A percentile compares a stretch with the other conserved stretches of the same genome.
phyloP scores from a whole-genome alignment of 2,888 invertebrate species.

The Dynastes maya region DNA sequence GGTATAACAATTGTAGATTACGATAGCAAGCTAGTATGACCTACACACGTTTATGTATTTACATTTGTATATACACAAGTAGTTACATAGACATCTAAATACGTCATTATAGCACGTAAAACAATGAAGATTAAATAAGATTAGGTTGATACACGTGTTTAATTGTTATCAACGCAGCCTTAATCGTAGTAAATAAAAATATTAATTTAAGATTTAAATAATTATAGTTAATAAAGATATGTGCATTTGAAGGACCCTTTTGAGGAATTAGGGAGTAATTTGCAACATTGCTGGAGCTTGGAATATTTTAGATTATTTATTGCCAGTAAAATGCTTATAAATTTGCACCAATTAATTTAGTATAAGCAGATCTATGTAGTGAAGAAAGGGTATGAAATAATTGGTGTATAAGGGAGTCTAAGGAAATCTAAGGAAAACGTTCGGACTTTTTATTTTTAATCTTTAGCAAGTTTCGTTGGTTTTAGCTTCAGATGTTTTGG shows the following conservation, averaged over 20 bases:
- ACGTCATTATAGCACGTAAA: slow-evolving; percentile 30
- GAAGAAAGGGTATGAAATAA: too few relatives aligned
- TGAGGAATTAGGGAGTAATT: background rate
- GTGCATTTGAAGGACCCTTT: background rate
- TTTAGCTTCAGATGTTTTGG: too few relatives aligned
- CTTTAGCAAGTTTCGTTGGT: too few relatives aligned
- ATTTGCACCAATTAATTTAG: too few relatives aligned
- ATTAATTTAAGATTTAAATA: slow-evolving; percentile 27
- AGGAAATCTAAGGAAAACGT: too few relatives aligned
- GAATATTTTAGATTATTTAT: too few relatives aligned
- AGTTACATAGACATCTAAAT: background rate
- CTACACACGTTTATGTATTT: background rate
- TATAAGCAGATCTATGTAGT: too few relatives aligned
- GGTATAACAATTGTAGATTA: slow-evolving; percentile 7
- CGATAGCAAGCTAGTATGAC: slow-evolving; percentile 9
- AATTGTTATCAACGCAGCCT: slow-evolving; percentile 3
- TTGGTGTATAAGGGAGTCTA: too few relatives aligned
- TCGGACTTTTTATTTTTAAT: too few relatives aligned
- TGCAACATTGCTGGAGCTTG: background rate
- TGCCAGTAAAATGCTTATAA: too few relatives aligned
- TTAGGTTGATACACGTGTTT: slow-evolving; percentile 16
- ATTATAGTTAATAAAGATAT: background rate
- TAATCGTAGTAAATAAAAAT: slow-evolving; percentile 22
- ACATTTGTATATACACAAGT: background rate
- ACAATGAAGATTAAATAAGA: slow-evolving; percentile 38